Conservation (phyloP, 2,797 vertebrate genomes). For the Gallirallus australis region DNA sequence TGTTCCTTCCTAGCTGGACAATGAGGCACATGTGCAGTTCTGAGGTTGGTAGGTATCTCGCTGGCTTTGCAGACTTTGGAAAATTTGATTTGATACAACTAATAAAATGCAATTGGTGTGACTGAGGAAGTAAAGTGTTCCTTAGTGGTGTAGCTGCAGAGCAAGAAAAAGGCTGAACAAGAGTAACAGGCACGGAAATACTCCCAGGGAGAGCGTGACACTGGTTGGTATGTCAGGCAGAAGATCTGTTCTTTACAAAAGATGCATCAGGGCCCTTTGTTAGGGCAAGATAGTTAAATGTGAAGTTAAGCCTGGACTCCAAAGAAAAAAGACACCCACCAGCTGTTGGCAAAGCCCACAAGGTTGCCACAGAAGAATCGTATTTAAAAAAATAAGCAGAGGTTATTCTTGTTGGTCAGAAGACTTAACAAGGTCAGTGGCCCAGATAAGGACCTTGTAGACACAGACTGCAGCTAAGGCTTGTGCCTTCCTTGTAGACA, state of each 20-base stretch:
- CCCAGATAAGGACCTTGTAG: neutral
- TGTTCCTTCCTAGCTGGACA: neutral
- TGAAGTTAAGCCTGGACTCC: neutral
- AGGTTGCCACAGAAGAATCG: neutral
- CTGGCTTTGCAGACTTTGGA: neutral
- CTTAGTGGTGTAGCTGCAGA: neutral
- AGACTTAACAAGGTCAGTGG: neutral
- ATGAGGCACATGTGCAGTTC: neutral
- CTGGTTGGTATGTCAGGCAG: neutral
- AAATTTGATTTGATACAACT: neutral
- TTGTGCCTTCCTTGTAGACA: rapidly evolving
- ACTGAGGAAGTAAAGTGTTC: neutral
- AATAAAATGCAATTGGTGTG: neutral
- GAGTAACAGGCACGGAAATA: neutral
- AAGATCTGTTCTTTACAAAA: neutral
- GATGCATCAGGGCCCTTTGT: neutral
- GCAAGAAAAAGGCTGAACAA: neutral
- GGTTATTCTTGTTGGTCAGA: neutral
- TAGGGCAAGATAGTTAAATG: neutral
- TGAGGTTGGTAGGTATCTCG: neutral
- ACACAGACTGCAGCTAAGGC: neutral
- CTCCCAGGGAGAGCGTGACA: neutral
- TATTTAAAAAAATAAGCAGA: neutral
- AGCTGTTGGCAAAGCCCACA: neutral
- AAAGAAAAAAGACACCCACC: neutral